A percentile compares a stretch with the other conserved stretches of the same genome.
Evolutionary conservation across 1,140 invertebrate species (phyloP).

Genomic region (Hetaerina americana): DNA sequence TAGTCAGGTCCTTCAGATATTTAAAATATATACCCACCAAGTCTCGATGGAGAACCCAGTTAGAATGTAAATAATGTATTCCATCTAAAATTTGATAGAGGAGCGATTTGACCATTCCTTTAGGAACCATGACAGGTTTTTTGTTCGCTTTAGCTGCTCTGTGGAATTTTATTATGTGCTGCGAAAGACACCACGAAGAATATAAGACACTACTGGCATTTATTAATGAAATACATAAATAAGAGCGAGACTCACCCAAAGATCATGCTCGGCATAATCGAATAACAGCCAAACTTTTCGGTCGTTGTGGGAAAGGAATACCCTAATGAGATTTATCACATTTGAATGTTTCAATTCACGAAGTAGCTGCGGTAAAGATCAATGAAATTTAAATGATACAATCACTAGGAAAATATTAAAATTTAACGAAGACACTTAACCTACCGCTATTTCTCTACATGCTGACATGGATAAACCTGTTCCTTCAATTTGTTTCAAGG

Average conservation of each 20-base stretch:
- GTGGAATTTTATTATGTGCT: slow-evolving; percentile 99
- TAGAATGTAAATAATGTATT: slow-evolving; percentile 98
- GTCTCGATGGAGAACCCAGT: slow-evolving; percentile 99
- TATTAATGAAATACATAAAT: background rate
- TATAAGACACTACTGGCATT: background rate
- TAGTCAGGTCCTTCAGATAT: too few species aligned
- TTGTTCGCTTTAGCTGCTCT: slow-evolving; percentile 96
- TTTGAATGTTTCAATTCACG: slow-evolving; percentile 96
- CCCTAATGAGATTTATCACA: slow-evolving; percentile 92
- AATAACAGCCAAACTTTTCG: slow-evolving; percentile 97
- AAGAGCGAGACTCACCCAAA: slow-evolving; percentile 57
- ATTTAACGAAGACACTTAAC: slow-evolving; percentile 24
- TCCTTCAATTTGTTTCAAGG: slow-evolving; percentile 98
- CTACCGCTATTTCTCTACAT: slow-evolving; percentile 96
- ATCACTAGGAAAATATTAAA: slow-evolving; percentile 3
- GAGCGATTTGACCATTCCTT: slow-evolving; percentile 95
- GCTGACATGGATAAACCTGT: slow-evolving; percentile 99
- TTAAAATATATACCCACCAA: slow-evolving; percentile 62
- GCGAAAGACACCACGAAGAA: slow-evolving; percentile 18
- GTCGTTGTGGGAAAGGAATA: slow-evolving; percentile 94
- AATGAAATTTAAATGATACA: background rate
- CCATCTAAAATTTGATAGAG: slow-evolving; percentile 98
- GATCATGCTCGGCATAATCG: slow-evolving; percentile 98
- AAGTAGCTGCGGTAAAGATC: slow-evolving; percentile 57
- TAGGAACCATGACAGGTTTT: slow-evolving; percentile 90